These are phyloP conservation scores for Choloepus didactylus DNA, from an alignment of 2,797 vertebrate genomes.

Conservation along the genomic window DNA sequence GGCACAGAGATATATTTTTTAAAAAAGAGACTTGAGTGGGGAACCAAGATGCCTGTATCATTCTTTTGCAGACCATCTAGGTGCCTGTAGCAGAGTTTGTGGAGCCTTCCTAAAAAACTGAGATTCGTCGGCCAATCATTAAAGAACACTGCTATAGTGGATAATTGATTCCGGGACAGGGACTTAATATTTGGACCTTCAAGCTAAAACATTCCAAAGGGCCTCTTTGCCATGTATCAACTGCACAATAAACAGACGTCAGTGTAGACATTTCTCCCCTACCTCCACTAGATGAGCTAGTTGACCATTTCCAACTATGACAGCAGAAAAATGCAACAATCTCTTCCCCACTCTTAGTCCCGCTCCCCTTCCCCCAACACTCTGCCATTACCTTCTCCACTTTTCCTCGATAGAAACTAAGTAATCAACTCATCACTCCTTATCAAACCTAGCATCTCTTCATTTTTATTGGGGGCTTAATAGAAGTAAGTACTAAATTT, in stretches of 20 bases:
- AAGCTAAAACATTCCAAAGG: neutral
- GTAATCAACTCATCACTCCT: neutral
- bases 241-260: neutral
- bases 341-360: neutral
- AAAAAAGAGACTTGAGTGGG: neutral
- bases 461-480: neutral
- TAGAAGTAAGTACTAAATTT: neutral
- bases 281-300: neutral
- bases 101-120: neutral
- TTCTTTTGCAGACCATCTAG: neutral
- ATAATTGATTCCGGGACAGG: neutral
- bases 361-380: too few species aligned
- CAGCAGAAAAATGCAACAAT: neutral
- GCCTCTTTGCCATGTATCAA: neutral
- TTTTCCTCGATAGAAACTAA: conserved; percentile 16
- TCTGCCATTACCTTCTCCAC: neutral
- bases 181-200: neutral
- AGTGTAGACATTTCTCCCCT: neutral
- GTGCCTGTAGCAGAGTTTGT: neutral
- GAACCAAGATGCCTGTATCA: neutral
- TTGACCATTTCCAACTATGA: conserved; percentile 2
- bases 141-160: neutral
- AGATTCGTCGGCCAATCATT: neutral
- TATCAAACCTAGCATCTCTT: neutral
- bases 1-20: neutral